Evolutionary conservation across 2,797 vertebrate genomes (phyloP).

Genomic region (Arctocebus calabarensis): DNA sequence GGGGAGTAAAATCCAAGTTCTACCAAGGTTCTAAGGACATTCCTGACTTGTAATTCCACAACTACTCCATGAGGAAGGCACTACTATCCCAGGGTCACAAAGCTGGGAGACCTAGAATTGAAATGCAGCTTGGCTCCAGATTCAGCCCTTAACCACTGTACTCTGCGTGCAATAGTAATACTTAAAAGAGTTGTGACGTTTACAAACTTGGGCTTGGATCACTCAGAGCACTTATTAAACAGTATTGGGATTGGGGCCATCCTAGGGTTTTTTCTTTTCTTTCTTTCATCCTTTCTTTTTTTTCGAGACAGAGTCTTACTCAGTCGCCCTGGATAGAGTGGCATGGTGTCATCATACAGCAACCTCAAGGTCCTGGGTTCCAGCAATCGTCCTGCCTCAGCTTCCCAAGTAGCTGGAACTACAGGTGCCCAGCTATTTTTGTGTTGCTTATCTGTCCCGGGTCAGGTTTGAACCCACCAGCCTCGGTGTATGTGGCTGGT

Average conservation of each 20-base stretch:
- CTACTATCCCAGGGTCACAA: neutral
- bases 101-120: neutral
- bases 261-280: slow-evolving; percentile 3
- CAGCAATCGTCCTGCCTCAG: too few relatives aligned
- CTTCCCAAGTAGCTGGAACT: too few relatives aligned
- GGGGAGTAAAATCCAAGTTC: neutral
- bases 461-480: too few relatives aligned
- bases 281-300: too few relatives aligned
- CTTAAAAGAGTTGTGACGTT: neutral
- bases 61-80: neutral
- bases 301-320: too few relatives aligned
- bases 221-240: neutral
- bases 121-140: neutral
- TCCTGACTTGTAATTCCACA: neutral
- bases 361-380: too few relatives aligned
- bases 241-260: neutral
- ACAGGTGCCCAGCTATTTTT: too few relatives aligned
- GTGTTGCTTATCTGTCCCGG: too few relatives aligned
- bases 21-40: neutral
- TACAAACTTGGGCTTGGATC: slow-evolving; percentile 2
- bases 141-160: neutral
- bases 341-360: too few relatives aligned
- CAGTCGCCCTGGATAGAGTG: too few relatives aligned
- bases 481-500: too few relatives aligned
- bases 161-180: neutral